Evolutionary conservation across 2,113 vertebrate genomes (phyloP).

Genomic region (Aix galericulata): DNA sequence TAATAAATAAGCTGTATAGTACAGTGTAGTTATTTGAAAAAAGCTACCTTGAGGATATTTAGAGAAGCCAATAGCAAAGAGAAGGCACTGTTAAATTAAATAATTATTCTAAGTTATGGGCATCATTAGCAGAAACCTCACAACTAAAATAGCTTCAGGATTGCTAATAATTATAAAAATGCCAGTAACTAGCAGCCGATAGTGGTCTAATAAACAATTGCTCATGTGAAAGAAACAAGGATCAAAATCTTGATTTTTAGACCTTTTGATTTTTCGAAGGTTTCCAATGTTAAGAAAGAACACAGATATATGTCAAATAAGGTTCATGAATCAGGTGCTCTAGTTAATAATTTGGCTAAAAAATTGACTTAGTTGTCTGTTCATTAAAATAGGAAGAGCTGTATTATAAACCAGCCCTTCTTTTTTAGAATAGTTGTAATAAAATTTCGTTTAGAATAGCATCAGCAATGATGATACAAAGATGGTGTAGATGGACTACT

Average conservation of each 20-base stretch:
- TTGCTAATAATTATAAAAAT: neutral
- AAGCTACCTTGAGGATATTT: neutral
- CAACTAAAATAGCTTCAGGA: neutral
- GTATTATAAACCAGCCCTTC: neutral
- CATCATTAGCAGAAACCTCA: neutral
- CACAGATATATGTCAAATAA: neutral
- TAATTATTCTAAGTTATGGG: neutral
- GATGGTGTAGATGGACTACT: neutral
- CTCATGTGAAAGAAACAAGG: neutral
- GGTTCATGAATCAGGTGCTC: neutral
- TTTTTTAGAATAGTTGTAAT: neutral
- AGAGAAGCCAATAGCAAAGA: neutral
- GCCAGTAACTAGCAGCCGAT: neutral
- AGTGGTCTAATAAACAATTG: neutral
- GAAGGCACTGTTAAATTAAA: neutral
- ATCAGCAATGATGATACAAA: neutral
- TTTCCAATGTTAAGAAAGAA: neutral
- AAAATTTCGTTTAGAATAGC: neutral
- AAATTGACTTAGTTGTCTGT: neutral
- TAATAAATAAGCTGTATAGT: conserved; percentile 64
- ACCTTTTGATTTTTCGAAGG: neutral
- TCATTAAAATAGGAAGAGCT: neutral
- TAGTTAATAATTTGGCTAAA: neutral
- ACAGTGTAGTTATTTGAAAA: neutral
- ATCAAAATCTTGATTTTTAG: neutral